A percentile compares a stretch with the other conserved stretches of the same genome.
Conservation (phyloP, 37 sponge, comb jelly and placozoan genomes). For the Geodia barretti region DNA sequence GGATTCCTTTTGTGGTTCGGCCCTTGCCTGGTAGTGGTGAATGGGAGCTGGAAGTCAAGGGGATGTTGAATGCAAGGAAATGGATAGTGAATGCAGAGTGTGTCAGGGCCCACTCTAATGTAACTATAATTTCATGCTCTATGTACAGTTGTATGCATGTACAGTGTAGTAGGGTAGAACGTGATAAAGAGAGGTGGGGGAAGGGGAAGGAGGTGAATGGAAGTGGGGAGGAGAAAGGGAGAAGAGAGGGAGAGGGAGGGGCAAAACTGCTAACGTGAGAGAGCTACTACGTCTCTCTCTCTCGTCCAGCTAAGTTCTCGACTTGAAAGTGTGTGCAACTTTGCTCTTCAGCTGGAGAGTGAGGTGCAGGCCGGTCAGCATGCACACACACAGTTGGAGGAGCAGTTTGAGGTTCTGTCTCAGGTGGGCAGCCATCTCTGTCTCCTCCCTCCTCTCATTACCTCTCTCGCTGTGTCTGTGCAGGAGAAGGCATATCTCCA, state of each 20-base stretch:
- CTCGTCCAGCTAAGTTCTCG: constrained; percentile 33
- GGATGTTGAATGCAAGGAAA: no score
- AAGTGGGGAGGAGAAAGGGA: no score
- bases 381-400: constrained; percentile 19
- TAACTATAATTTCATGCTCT: no score
- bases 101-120: no score
- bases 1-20: no score
- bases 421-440: constrained; percentile 8
- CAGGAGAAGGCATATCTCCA: constrained; percentile 39
- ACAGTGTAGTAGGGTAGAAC: neutral
- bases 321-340: constrained; percentile 41
- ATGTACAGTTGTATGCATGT: no score
- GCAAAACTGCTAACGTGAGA: neutral
- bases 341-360: constrained; percentile 62
- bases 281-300: constrained; percentile 14
- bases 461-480: neutral
- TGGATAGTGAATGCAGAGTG: no score
- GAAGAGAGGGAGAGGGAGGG: no score
- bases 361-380: constrained; percentile 22
- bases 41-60: no score
- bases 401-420: constrained; percentile 30
- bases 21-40: no score
- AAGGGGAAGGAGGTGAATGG: neutral
- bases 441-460: neutral
- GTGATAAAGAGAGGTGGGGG: neutral